phyloP scores from a whole-genome alignment of 2,888 invertebrate genomes.

The Crematogaster levior region DNA sequence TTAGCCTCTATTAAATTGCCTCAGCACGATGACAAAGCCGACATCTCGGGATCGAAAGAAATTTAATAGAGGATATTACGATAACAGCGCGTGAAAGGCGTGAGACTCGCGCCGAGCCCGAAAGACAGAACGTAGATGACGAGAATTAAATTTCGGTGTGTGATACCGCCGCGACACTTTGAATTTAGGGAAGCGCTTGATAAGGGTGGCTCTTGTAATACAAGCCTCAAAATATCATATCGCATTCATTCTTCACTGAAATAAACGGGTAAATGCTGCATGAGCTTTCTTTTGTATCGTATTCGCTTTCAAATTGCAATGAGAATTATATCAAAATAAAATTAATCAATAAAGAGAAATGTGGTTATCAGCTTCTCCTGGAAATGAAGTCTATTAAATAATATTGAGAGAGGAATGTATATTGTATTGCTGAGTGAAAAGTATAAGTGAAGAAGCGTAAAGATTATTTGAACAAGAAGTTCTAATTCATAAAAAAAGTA shows the following conservation, averaged over 20 bases:
- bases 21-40: slow-evolving; percentile 45
- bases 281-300: background rate
- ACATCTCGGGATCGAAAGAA: slow-evolving; percentile 46
- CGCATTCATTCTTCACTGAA: background rate
- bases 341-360: background rate
- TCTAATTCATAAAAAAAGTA: background rate
- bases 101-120: background rate
- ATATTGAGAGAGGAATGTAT: background rate
- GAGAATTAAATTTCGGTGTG: slow-evolving; percentile 44
- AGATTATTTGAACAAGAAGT: background rate
- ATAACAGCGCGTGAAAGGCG: slow-evolving; percentile 42
- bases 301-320: background rate
- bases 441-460: background rate
- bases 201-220: slow-evolving; percentile 23
- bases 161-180: slow-evolving; percentile 39
- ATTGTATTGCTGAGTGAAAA: background rate
- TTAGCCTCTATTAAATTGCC: slow-evolving; percentile 46
- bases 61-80: slow-evolving; percentile 48
- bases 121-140: slow-evolving; percentile 25
- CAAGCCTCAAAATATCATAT: slow-evolving; percentile 29
- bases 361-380: background rate
- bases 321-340: background rate
- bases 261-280: slow-evolving; percentile 8
- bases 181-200: slow-evolving; percentile 24
- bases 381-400: background rate